Base-by-base conservation (phyloP, 2,888 invertebrate genomes). In the Iselma pallidipennis region DNA sequence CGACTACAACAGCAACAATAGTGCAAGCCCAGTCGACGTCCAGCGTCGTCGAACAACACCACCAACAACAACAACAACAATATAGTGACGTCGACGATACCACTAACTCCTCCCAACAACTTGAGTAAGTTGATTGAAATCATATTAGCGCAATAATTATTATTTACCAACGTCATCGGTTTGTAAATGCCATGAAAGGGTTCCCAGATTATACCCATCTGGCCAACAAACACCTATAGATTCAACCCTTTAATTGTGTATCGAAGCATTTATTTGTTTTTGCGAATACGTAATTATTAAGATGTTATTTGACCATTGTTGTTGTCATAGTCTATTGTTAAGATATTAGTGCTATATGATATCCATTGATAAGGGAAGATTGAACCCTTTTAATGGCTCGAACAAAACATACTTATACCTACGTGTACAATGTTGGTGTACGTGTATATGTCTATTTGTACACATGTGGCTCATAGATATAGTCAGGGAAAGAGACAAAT, bases 401-500 rank as follows among this genome's bases (percentile, higher is more conserved):
- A 45, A 10, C 45, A 12, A 45, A 21, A 45, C n/a, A n/a, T n/a
- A n/a, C n/a, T n/a, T n/a, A n/a, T n/a, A n/a, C n/a, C n/a, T n/a
- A n/a, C n/a, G n/a, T n/a, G n/a, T n/a, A n/a, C n/a, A n/a, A n/a
- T n/a, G n/a, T n/a, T n/a, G n/a, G n/a, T n/a, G n/a, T 45, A 10
- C 7, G 29, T 29, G 12, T 25, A 25, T 25, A 6, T 3, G 6
- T 25, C 25, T 21, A 45, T 45, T 45, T 45, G 9, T 5, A 23
- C n/a, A 21, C 19, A n/a, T 19, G 19, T 45, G 10, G 10, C 10
- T 21, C 10, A 10, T 42, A 19, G 19, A 42, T 16, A 21, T 42
- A 9, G 25, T 37, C 16, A 7, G 42, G 52, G 23, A 31, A 23
- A 28, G 16, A 33, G 49, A 59, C 65, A 68, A 68, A 69, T 68